Conservation (phyloP, 1,140 invertebrate species). For the Brachionus sp. region DNA sequence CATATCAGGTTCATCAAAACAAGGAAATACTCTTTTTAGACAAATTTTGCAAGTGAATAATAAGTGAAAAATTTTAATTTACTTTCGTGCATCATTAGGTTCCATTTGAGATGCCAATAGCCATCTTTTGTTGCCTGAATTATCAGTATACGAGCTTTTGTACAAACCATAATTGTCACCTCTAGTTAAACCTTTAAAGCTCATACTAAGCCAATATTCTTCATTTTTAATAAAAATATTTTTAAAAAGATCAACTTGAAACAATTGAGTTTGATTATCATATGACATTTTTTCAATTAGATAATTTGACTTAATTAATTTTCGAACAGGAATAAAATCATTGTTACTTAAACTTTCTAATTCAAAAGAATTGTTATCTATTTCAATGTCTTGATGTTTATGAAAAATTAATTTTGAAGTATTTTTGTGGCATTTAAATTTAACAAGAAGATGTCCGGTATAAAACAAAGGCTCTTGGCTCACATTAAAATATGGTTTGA, state of each 20-base stretch:
- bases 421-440: conserved; percentile 20
- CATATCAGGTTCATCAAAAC: conserved; percentile 86
- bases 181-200: neutral
- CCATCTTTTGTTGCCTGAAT: conserved; percentile 6
- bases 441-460: neutral
- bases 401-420: conserved; percentile 41
- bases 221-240: neutral
- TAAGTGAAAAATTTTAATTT: neutral
- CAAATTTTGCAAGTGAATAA: too few species aligned
- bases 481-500: conserved; percentile 41
- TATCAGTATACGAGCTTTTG: conserved; percentile 1
- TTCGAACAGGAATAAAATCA: neutral
- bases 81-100: conserved; percentile 38
- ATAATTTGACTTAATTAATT: neutral
- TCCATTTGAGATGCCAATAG: conserved; percentile 45
- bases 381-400: neutral
- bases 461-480: neutral
- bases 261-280: neutral
- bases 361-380: conserved; percentile 23
- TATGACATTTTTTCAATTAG: neutral
- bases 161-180: conserved; percentile 34
- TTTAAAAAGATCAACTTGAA: conserved; percentile 19
- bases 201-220: neutral
- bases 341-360: neutral
- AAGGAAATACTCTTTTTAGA: conserved; percentile 73